A percentile compares a stretch with the other conserved stretches of the same genome.
These are phyloP conservation scores for Eristalinus aeneus DNA, from an alignment of 2,888 invertebrate genomes.

Conservation along the genomic window DNA sequence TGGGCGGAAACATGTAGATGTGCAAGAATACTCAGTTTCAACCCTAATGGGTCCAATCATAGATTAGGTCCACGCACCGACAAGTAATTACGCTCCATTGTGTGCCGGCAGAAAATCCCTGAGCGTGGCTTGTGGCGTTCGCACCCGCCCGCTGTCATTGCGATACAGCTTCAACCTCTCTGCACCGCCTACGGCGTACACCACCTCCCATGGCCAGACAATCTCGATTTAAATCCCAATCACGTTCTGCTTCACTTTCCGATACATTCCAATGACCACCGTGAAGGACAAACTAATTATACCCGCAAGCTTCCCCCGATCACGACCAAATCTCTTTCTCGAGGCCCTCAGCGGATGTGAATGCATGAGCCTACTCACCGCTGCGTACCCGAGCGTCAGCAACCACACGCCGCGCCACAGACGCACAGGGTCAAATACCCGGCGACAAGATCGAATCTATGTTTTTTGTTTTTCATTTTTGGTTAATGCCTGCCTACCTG, in stretches of 20 bases:
- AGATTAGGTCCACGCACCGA: too few relatives aligned
- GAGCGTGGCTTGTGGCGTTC: neutral
- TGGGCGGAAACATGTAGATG: neutral
- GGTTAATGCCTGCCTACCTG: neutral
- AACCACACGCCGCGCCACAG: neutral
- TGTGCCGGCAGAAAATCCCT: neutral
- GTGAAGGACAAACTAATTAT: conserved; percentile 20
- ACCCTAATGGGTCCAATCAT: too few relatives aligned
- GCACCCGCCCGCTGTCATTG: neutral
- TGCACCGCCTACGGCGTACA: neutral
- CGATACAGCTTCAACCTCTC: neutral
- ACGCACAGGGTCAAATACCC: neutral
- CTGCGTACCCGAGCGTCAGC: neutral
- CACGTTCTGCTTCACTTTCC: conserved; percentile 5
- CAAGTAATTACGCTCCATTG: neutral
- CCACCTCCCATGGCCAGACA: neutral
- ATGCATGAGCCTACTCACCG: neutral
- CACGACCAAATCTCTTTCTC: neutral
- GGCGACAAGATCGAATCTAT: neutral
- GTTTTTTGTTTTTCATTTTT: neutral
- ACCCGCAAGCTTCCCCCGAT: neutral
- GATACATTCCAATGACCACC: conserved; percentile 15
- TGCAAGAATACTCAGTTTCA: too few relatives aligned
- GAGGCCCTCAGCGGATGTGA: neutral
- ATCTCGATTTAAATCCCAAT: neutral